A percentile compares a stretch with the other conserved stretches of the same genome.
These are phyloP conservation scores for Haliaeetus leucogaster DNA, from an alignment of 2,113 vertebrate species.

Conservation along the genomic window DNA sequence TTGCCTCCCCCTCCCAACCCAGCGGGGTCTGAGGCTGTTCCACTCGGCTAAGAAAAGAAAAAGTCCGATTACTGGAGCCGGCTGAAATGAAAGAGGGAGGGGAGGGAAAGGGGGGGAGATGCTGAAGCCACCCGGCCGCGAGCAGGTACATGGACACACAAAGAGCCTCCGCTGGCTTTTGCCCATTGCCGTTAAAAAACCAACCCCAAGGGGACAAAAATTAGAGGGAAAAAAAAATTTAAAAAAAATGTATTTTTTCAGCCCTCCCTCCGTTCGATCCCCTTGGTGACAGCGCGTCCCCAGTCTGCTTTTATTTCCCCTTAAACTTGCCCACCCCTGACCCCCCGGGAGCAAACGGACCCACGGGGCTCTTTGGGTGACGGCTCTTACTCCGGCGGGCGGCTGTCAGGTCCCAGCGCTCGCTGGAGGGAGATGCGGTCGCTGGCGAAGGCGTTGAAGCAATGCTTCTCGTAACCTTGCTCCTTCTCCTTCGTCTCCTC, in stretches of 20 bases:
- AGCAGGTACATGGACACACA: background rate
- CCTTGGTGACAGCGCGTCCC: fast-evolving
- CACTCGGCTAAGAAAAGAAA: slow-evolving; percentile 43
- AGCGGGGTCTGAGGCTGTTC: slow-evolving; percentile 37
- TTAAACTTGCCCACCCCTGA: too few species aligned
- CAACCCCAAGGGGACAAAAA: background rate
- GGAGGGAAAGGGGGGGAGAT: background rate
- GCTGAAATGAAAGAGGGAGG: background rate
- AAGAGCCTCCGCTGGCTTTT: background rate
- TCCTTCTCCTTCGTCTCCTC: slow-evolving; percentile 87
- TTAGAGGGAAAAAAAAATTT: too few species aligned
- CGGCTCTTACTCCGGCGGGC: slow-evolving; percentile 87
- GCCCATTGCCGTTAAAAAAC: background rate
- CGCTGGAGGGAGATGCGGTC: slow-evolving; percentile 93
- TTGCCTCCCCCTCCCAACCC: background rate
- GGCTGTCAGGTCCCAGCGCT: slow-evolving; percentile 88
- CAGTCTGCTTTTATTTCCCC: fast-evolving
- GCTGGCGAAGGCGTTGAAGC: slow-evolving; percentile 95
- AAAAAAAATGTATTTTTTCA: background rate
- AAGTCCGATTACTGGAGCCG: background rate
- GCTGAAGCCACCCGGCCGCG: fast-evolving
- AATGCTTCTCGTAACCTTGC: slow-evolving; percentile 87
- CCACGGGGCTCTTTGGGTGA: background rate
- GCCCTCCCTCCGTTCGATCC: fast-evolving
- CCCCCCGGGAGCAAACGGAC: background rate